Evolutionary conservation across 2,113 vertebrate species (phyloP).

Genomic region (Calypte anna): DNA sequence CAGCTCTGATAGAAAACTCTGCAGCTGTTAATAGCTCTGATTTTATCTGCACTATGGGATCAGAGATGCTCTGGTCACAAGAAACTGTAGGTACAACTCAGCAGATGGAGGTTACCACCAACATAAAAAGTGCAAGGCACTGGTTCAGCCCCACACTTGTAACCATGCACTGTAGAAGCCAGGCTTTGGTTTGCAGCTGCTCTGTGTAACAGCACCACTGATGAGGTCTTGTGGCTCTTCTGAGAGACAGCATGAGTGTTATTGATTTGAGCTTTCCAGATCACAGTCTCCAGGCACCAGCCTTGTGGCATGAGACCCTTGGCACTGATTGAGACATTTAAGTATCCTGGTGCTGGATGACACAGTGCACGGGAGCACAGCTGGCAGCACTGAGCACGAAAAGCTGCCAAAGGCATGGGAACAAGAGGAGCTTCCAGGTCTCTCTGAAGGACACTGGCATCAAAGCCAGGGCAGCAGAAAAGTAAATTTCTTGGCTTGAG

Average conservation of each 20-base stretch:
- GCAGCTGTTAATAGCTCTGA: not conserved
- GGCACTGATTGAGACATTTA: not conserved
- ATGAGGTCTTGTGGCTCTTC: not conserved
- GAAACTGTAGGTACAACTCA: not conserved
- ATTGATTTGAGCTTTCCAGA: not conserved
- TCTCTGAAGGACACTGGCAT: not conserved
- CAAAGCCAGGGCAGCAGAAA: not conserved
- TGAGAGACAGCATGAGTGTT: not conserved
- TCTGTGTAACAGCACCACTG: not conserved
- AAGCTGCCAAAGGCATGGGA: not conserved
- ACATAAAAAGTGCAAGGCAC: accelerated
- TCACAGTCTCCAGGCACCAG: not conserved
- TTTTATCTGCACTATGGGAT: not conserved
- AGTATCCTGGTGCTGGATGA: accelerated
- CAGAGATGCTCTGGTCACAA: not conserved
- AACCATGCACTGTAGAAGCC: not conserved
- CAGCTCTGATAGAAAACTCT: not conserved
- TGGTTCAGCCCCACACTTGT: not conserved
- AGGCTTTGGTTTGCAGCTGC: not conserved
- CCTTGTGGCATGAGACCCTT: not conserved
- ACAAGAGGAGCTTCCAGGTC: not conserved
- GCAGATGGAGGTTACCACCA: not conserved
- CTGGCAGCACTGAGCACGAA: not conserved
- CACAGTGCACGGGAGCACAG: accelerated
- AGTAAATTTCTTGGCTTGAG: not conserved